These are phyloP conservation scores for Acanthoscelides obtectus DNA, from an alignment of 2,888 invertebrate genomes.

Conservation along the genomic window DNA sequence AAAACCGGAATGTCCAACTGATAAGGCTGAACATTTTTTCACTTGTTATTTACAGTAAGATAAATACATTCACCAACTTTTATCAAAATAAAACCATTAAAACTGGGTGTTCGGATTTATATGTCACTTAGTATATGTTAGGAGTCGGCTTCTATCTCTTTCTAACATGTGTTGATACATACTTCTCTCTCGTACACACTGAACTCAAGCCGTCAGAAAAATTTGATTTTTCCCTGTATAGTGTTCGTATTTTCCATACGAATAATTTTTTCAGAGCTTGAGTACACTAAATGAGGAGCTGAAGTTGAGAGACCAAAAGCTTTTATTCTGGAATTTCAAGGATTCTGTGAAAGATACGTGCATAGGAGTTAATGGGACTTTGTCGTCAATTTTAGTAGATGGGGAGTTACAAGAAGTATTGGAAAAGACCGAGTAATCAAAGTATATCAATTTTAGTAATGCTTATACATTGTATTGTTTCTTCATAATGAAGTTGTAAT, in stretches of 20 bases:
- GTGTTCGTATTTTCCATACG: background rate
- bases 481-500: background rate
- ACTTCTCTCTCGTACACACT: no score
- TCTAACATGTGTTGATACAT: no score
- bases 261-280: slow-evolving; percentile 49
- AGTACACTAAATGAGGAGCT: slow-evolving; percentile 53
- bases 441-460: background rate
- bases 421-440: background rate
- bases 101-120: no score
- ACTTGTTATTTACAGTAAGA: no score
- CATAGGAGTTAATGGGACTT: slow-evolving; percentile 31
- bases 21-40: no score
- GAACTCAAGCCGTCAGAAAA: no score
- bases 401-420: background rate
- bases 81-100: no score
- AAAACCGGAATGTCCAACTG: no score
- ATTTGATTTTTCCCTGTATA: background rate
- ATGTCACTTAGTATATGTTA: no score
- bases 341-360: slow-evolving; percentile 40
- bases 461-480: background rate
- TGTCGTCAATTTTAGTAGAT: background rate
- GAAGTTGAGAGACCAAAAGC: slow-evolving; percentile 46
- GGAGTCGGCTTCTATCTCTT: no score
- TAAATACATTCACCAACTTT: no score
- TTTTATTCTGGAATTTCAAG: slow-evolving; percentile 52